A percentile compares a stretch with the other conserved stretches of the same genome.
phyloP scores from a whole-genome alignment of 1,140 invertebrate genomes.

The Drosophila lacertosa region DNA sequence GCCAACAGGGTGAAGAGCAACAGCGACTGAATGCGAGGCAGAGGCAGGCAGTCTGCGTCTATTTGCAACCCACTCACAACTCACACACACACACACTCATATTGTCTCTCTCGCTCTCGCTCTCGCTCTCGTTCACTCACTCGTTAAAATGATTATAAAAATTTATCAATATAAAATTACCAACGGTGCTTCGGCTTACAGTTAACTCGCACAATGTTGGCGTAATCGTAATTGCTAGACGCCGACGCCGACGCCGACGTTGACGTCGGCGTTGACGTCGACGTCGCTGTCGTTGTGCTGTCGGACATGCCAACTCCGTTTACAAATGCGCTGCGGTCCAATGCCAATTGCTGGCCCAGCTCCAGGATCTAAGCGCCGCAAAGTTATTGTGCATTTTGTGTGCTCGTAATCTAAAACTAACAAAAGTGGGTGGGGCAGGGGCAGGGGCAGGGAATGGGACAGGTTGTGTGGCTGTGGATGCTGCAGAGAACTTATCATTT shows the following conservation, averaged over 20 bases:
- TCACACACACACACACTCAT: conserved; percentile 12
- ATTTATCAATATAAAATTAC: conserved; percentile 82
- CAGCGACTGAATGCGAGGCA: conserved; percentile 21
- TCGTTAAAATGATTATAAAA: conserved; percentile 83
- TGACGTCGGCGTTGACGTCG: conserved; percentile 14
- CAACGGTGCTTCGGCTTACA: conserved; percentile 58
- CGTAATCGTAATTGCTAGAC: conserved; percentile 57
- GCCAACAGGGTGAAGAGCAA: conserved; percentile 27
- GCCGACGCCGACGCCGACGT: conserved; percentile 12
- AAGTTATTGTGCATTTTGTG: conserved; percentile 32
- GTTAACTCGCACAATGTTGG: conserved; percentile 55
- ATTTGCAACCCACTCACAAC: conserved; percentile 56
- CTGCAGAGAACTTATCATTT: conserved; percentile 1
- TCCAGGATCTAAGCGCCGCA: conserved; percentile 13
- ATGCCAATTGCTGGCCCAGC: conserved; percentile 6
- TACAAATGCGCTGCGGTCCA: conserved; percentile 12
- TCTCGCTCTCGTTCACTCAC: conserved; percentile 45
- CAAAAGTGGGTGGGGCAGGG: not conserved
- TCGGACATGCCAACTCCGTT: conserved; percentile 36
- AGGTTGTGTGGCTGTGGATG: no score
- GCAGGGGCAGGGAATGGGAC: no score
- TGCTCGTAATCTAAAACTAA: conserved; percentile 22
- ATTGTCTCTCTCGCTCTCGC: not conserved
- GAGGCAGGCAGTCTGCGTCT: conserved; percentile 44
- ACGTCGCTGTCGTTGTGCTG: conserved; percentile 15